Evolutionary conservation across 2,113 vertebrate genomes (phyloP), one percentile per base, ranked within the genome.

Genomic region (Chloropsis hardwickii): DNA sequence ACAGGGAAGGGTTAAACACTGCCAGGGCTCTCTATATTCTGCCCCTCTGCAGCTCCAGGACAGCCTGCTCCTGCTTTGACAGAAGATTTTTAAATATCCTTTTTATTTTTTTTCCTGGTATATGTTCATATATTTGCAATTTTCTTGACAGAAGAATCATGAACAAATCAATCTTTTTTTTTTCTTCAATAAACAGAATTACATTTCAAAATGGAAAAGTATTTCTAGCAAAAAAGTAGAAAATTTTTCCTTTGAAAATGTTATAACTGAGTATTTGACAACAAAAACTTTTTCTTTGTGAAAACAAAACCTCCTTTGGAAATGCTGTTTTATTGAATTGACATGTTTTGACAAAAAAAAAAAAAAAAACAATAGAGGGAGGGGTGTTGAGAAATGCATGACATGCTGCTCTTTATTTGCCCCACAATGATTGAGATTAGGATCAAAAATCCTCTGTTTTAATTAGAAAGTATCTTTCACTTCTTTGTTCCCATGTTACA

Each of bases 381-480:
- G 28, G 17, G 12, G 5, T 58, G 20, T 19, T 88, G 67, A 90
- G 51, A 82, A 95, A 80, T 87, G 25, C 33, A 15, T 81, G 5
- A 71, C 11, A 21, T 64, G 18, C 40, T 83, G 72, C 20, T 96
- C 85, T 90, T 96, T 56, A 31, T 53, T 93, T 83, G 56, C 48
- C 64, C 79, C 44, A 50, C 51, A 73, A 48, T 90, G 60, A 70
- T 60, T 74, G 64, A 90, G 79, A 95, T 90, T 86, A 62, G 82
- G 53, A 92, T 93, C 93, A 86, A 83, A 92, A 91, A 74, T 86
- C 37, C 61, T 66, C 51, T 87, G 22, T 73, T 94, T 84, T 96
- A 96, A 93, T 96, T 96, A 86, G 94, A 70, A 92, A 88, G 25
- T 80, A 77, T 90, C 76, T 93, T 90, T 94, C 56, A 44, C 19